These are phyloP conservation scores for Torymus auratus DNA, from an alignment of 2,888 invertebrate species.

Conservation along the genomic window DNA sequence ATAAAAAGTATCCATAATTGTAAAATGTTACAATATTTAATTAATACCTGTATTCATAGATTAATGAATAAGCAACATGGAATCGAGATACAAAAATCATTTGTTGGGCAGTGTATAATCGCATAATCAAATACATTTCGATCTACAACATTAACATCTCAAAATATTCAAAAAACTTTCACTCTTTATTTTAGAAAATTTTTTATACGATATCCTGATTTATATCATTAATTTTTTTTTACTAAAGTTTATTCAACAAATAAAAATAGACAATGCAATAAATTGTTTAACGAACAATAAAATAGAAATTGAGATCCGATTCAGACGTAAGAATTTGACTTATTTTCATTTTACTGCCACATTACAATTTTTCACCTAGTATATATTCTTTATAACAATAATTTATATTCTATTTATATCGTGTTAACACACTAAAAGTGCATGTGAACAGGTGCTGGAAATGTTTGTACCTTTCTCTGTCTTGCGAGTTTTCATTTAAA, in stretches of 20 bases:
- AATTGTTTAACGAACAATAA: constrained; percentile 43
- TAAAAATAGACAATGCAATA: constrained; percentile 45
- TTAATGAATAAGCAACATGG: constrained; percentile 41
- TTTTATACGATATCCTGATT: constrained; percentile 23
- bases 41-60: constrained; percentile 42
- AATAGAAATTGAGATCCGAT: constrained; percentile 45
- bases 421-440: constrained; percentile 13
- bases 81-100: constrained; percentile 49
- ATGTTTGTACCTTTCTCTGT: constrained; percentile 44
- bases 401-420: constrained; percentile 13
- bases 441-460: constrained; percentile 45
- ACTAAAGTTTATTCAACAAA: constrained; percentile 49
- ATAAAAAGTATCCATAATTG: constrained; percentile 49
- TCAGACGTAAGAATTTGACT: constrained; percentile 35
- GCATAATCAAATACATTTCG: constrained; percentile 36
- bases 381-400: constrained; percentile 29
- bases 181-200: constrained; percentile 32
- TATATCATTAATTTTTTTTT: constrained; percentile 26
- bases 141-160: constrained; percentile 37
- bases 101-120: constrained; percentile 53
- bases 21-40: constrained; percentile 50
- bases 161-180: constrained; percentile 32
- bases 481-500: constrained; percentile 32
- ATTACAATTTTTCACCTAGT: constrained; percentile 27
- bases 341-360: background rate